A percentile compares a stretch with the other conserved stretches of the same genome.
phyloP scores from a whole-genome alignment of 1,140 invertebrate species.

The Coelopa frigida region DNA sequence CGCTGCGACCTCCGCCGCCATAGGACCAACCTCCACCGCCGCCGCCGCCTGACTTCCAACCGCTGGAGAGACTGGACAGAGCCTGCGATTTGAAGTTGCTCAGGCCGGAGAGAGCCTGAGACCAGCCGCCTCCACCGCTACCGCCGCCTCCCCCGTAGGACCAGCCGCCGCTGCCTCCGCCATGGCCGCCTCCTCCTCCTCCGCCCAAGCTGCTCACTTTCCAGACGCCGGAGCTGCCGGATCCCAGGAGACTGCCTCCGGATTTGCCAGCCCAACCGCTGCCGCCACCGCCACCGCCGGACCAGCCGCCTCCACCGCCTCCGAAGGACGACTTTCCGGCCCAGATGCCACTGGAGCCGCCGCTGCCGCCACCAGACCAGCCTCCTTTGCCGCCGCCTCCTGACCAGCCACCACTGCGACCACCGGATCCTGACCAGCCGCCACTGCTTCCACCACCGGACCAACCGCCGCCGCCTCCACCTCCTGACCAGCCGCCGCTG shows the following conservation, averaged over 20 bases:
- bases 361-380: constrained; percentile 20
- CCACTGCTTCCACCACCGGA: constrained; percentile 15
- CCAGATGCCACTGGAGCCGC: constrained; percentile 17
- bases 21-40: constrained; percentile 7
- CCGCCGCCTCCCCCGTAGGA: constrained; percentile 2
- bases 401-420: constrained; percentile 11
- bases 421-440: constrained; percentile 2
- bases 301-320: constrained; percentile 13
- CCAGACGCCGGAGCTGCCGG: neutral
- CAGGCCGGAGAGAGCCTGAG: too few species aligned
- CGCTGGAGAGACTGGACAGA: too few species aligned
- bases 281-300: constrained; percentile 10
- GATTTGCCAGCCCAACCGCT: constrained; percentile 4
- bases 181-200: constrained; percentile 9
- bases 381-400: constrained; percentile 17
- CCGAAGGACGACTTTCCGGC: constrained; percentile 6
- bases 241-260: too few species aligned
- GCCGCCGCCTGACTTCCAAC: constrained; percentile 5
- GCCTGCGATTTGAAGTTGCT: too few species aligned
- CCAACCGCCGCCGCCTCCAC: constrained; percentile 4
- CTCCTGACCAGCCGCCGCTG: constrained; percentile 1
- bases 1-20: constrained; percentile 1
- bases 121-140: too few species aligned
- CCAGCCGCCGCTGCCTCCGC: constrained; percentile 7
- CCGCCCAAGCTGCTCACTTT: constrained; percentile 12